Base-by-base conservation (phyloP, 1,140 invertebrate species). In the Manduca sexta region DNA sequence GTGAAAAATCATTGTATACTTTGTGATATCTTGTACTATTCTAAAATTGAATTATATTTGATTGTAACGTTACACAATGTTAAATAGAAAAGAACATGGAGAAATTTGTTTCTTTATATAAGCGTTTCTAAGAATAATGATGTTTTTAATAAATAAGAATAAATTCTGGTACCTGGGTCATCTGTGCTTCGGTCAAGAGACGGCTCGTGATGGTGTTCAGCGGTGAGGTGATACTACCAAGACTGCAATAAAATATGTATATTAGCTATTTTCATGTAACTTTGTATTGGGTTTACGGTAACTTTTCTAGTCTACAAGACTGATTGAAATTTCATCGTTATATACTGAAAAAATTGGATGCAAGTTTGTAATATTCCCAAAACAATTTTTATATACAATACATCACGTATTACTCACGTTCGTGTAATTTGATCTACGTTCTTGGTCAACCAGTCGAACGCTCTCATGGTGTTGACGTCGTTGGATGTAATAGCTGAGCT, bases 401-500 rank as follows among this genome's bases (percentile, higher is more conserved):
- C 33, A 35, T 14, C n/a, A n/a, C 8, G 13, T n/a, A 5, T 10
- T 56, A 86, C 88, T 85, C 73, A 91, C 89, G 81, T 75, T 11
- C 51, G 26, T 6, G 64, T 62, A 18, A 88, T 81, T 34, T 72
- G 49, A 2, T 60, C 30, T 7, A 87, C 53, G 49, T 88, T 81
- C 2, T 60, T 43, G 31, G 62, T 56, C 11, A 91, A 60, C 69
- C 90, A 91, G 11, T 87, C 67, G 18, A 90, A 71, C 1, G 70
- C 74, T 14, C 74, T 68, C 47, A 87, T 51, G 1, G 88, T 69
- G 47, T 88, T 89, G 0, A 63, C 58, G 49, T 86, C 74, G 40
- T 86, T 84, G 1, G 74, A 58, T 15, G 61, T 57, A 4, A 87
- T 76, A 31, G 90, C 87, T 1, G 77, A 71, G 10, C 53, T 74